Evolutionary conservation across 2,113 vertebrate genomes (phyloP), one percentile per base, ranked within the genome.

Genomic region (Pedionomus torquatus): DNA sequence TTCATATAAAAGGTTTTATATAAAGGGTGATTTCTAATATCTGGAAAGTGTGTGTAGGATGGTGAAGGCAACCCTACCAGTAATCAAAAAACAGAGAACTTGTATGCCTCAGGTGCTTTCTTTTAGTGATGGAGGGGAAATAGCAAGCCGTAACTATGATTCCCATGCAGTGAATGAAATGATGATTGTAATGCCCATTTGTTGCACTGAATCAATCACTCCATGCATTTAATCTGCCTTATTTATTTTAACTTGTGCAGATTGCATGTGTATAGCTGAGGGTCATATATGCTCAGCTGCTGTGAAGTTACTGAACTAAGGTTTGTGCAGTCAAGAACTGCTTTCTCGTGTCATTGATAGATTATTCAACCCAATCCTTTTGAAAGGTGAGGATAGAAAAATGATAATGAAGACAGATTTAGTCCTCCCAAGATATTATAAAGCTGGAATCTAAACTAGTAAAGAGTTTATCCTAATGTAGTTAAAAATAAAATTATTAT

Each of bases 301-400:
- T 69, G 7, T 41, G 57, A 48, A 60, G 25, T 21, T 39, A 9
- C 52, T 81, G 41, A 89, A 17, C 51, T 9, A 4, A 66, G 30
- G 26, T 51, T 82, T 87, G 68, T 55, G 54, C 81, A 82, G 18
- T 55, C 65, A 23, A 21, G 65, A 79, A 39, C 48, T 93, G 49
- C 49, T 37, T 9, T 39, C n/a, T 66, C 35, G n/a, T 87, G 89
- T 58, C 81, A 43, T 13, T 92, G 83, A 89, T 17, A 52, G 55
- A 87, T 95, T 75, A 37, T 68, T 63, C 87, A 64, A 33, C 60
- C 60, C 87, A 78, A n/a, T 80, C 63, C 44, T 93, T 89, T 52
- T 72, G 85, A 94, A 93, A 87, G 87, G 69, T 43, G 51, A 91
- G 81, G 63, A 25, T 57, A 82, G 64, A 85, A 93, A 76, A 89